Percentiles rank a stretch among this genome's conserved stretches.
Conservation (phyloP, 2,888 invertebrate species). For the Phorcus lineatus region DNA sequence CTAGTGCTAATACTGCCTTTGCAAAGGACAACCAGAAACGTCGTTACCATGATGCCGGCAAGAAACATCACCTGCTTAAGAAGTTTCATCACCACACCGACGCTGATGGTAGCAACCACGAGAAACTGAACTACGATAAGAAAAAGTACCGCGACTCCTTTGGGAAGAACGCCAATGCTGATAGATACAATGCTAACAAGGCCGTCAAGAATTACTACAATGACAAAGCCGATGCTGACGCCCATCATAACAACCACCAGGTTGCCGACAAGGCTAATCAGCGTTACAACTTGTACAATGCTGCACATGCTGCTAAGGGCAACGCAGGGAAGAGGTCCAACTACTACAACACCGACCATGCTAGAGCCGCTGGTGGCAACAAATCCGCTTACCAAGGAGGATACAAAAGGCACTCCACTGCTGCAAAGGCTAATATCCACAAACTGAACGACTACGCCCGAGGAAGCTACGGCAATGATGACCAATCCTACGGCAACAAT, state of each 20-base stretch:
- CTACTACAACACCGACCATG: background rate
- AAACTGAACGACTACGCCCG: background rate
- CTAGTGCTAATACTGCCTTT: background rate
- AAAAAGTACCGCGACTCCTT: background rate
- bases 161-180: background rate
- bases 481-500: background rate
- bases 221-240: background rate
- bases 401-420: background rate
- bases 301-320: background rate
- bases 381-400: background rate
- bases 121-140: background rate
- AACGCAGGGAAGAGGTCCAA: background rate
- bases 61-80: background rate
- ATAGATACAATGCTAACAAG: background rate
- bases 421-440: background rate
- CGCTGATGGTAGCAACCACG: background rate
- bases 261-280: background rate
- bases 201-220: background rate
- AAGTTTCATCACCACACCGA: background rate
- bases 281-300: background rate
- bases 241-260: background rate
- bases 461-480: background rate
- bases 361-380: background rate
- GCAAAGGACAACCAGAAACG: background rate
- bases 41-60: background rate